These are phyloP conservation scores for Mus pahari DNA, from an alignment of 2,113 vertebrate genomes.

Conservation along the genomic window DNA sequence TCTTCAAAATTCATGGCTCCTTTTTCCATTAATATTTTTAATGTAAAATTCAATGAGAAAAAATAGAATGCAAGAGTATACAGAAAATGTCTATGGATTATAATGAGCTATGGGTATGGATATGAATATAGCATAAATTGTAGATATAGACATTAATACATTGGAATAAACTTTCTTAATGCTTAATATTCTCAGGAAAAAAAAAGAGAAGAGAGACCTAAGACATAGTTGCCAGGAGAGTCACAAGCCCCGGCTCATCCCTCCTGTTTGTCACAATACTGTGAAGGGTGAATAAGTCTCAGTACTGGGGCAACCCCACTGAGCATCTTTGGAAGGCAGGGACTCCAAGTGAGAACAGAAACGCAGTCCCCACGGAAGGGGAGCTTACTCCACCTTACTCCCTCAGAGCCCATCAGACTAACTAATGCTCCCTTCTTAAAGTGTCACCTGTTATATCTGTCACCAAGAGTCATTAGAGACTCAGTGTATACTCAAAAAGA, in stretches of 20 bases:
- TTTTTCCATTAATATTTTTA: neutral
- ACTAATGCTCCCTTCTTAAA: neutral
- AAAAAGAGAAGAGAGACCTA: neutral
- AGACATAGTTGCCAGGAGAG: neutral
- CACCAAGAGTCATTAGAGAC: neutral
- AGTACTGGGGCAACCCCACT: neutral
- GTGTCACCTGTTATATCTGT: neutral
- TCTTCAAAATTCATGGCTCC: neutral
- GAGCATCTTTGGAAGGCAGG: neutral
- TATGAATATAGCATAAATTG: neutral
- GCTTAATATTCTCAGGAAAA: neutral
- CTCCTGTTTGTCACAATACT: neutral
- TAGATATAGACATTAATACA: neutral
- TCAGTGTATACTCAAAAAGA: neutral
- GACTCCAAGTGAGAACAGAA: neutral
- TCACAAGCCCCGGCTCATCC: neutral
- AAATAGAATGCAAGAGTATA: neutral
- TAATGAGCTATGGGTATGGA: neutral
- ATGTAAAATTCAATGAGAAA: constrained; percentile 37
- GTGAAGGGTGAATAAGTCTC: neutral
- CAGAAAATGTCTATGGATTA: neutral
- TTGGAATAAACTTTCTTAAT: neutral
- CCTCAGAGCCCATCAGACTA: neutral
- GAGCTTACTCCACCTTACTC: neutral
- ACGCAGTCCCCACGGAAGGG: neutral